Percentiles rank a stretch among this genome's conserved stretches.
Conservation (phyloP, 2,888 invertebrate genomes). For the Automeris io region DNA sequence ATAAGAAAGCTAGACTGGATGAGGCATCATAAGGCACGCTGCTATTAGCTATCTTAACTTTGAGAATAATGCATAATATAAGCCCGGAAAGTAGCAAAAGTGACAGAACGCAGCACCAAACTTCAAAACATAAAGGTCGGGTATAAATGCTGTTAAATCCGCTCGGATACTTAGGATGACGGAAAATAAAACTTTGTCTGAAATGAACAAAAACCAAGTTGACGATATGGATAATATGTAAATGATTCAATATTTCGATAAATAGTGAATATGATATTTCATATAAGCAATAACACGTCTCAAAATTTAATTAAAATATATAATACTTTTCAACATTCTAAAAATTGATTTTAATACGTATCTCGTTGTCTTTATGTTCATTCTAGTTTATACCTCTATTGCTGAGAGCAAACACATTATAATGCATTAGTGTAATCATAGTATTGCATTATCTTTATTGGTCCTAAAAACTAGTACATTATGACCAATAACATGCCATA, state of each 20-base stretch:
- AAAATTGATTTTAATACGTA: too few relatives aligned
- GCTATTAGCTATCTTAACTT: too few relatives aligned
- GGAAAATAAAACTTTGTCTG: conserved; percentile 81
- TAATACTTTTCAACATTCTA: neutral
- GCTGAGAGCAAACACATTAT: too few relatives aligned
- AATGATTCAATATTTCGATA: conserved; percentile 1
- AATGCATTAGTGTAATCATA: too few relatives aligned
- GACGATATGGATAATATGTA: too few relatives aligned
- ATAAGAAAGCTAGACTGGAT: conserved; percentile 59
- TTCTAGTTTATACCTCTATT: too few relatives aligned
- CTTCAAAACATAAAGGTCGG: conserved; percentile 75
- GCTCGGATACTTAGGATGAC: conserved; percentile 79
- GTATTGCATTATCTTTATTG: too few relatives aligned
- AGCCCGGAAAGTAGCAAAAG: conserved; percentile 37
- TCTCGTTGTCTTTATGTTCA: too few relatives aligned
- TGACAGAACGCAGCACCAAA: conserved; percentile 74
- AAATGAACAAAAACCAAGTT: too few relatives aligned
- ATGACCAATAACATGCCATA: too few relatives aligned
- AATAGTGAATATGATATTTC: neutral
- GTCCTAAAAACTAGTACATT: too few relatives aligned
- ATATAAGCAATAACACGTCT: too few relatives aligned
- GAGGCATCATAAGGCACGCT: conserved; percentile 35
- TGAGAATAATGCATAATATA: conserved; percentile 35
- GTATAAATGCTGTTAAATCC: conserved; percentile 79
- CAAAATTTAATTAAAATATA: neutral